A percentile compares a stretch with the other conserved stretches of the same genome.
Conservation (phyloP, 2,888 invertebrate genomes). For the Meandrusa payeni region DNA sequence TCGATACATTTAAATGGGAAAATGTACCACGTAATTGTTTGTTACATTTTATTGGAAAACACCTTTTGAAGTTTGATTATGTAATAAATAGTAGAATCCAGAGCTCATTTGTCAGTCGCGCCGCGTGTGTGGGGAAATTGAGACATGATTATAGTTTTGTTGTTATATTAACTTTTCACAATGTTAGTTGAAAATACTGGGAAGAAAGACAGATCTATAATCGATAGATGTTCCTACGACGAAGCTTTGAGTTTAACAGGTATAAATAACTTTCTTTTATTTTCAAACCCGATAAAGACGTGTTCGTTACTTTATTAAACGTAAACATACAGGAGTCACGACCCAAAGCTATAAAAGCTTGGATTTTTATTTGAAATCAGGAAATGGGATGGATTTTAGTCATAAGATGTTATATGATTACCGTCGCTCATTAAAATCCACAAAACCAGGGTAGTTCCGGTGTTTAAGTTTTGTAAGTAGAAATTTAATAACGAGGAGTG, state of each 20-base stretch:
- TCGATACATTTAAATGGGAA: slow-evolving; percentile 10
- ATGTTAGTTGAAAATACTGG: slow-evolving; percentile 5
- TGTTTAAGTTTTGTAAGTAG: no score
- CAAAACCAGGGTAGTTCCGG: no score
- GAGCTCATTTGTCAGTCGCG: slow-evolving; percentile 2
- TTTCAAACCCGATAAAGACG: no score
- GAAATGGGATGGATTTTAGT: no score
- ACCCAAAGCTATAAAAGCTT: no score
- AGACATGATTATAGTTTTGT: background rate
- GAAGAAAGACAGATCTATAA: background rate
- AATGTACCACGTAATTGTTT: slow-evolving; percentile 3
- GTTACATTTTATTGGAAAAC: slow-evolving; percentile 11
- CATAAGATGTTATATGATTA: no score
- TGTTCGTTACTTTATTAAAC: no score
- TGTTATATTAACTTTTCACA: background rate
- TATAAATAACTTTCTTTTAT: slow-evolving; percentile 5
- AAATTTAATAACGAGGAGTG: no score
- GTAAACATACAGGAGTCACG: no score
- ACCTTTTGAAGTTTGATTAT: background rate
- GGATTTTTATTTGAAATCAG: no score
- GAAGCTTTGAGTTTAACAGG: slow-evolving; percentile 30
- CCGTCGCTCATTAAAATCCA: no score
- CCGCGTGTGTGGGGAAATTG: background rate
- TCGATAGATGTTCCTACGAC: slow-evolving; percentile 18
- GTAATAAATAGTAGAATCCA: background rate